Base-by-base conservation (phyloP, 2,797 vertebrate species). In the Lerista edwardsae region DNA sequence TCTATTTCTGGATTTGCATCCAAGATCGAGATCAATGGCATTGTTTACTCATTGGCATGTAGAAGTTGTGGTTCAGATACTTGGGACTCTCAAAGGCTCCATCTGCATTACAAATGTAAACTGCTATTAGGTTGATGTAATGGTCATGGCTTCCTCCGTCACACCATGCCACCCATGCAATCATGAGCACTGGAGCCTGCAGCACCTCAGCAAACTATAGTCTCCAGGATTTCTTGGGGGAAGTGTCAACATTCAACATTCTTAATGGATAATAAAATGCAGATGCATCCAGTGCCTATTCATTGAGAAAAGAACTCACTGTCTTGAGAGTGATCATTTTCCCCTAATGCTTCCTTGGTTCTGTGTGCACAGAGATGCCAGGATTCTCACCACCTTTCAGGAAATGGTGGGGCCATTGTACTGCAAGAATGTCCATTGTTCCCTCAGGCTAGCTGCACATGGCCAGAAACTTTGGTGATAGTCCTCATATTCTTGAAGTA, bases 61-160 rank as follows among this genome's bases (percentile, higher is more conserved):
- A 51, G 1, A 62, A 31, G 25, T n/a, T 76, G 65, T 71, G 64
- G 31, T 64, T 76, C 67, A 75, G 55, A 69, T n/a, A 81, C n/a
- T 76, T 41, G 19, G 27, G 9, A 25, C 36, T 75, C 27, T 69
- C 17, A 80, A 80, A 85, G 23, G 14, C 72, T 36, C 34, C 51
- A 80, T 74, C 59, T 85, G 61, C 34, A 41, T 75, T 80, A 59
- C 69, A 68, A 75, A 75, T 65, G 51, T 68, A 69, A 73, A 72
- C 44, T 64, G 17, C 10, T 44, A 62, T 44, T 61, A 41, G n/a
- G 31, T 6, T 61, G 69, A 15, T 5, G 67, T 65, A 75, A 65
- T 65, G 34, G 17, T 36, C 64, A 47, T 8, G 11, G 36, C 36
- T 25, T 75, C 17, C 36, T 14, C 71, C 68, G 11, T 34, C 34